A percentile compares a stretch with the other conserved stretches of the same genome.
phyloP scores from a whole-genome alignment of 2,888 invertebrate genomes.

The Flexamia atlantica region DNA sequence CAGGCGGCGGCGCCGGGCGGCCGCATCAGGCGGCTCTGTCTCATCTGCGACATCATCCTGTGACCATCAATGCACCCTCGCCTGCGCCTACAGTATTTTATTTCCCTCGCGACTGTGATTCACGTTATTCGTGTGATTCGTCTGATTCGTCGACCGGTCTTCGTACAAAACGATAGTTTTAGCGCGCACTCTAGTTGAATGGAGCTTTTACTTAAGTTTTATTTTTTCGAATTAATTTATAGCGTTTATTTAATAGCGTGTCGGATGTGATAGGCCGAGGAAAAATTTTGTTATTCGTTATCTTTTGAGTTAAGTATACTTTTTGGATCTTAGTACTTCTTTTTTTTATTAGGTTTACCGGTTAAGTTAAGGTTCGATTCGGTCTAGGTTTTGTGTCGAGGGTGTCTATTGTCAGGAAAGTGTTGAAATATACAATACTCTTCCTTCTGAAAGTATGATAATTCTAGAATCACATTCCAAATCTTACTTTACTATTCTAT shows the following conservation, averaged over 20 bases:
- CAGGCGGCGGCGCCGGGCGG: constrained; percentile 35
- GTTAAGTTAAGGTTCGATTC: constrained; percentile 17
- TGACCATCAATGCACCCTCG: constrained; percentile 64
- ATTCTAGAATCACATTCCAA: too few species aligned
- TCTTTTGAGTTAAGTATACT: constrained; percentile 41
- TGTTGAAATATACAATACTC: too few species aligned
- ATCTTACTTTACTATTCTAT: too few species aligned
- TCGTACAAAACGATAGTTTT: constrained; percentile 53
- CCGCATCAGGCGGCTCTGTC: constrained; percentile 64
- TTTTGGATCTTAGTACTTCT: constrained; percentile 24
- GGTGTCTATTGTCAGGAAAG: constrained; percentile 14
- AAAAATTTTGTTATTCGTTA: constrained; percentile 58
- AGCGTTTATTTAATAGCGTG: constrained; percentile 38
- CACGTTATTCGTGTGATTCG: too few species aligned
- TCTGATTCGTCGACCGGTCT: constrained; percentile 52
- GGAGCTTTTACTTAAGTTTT: constrained; percentile 59
- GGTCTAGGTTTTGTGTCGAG: background rate
- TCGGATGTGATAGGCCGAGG: constrained; percentile 39
- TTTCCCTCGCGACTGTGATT: constrained; percentile 48
- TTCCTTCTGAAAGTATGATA: too few species aligned
- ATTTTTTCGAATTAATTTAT: constrained; percentile 57
- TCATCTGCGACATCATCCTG: constrained; percentile 67
- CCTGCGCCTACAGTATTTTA: constrained; percentile 52
- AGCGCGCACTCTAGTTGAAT: constrained; percentile 58
- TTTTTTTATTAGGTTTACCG: background rate